These are phyloP conservation scores for Xyliphius kryptos DNA, from an alignment of 2,113 vertebrate species.

Conservation along the genomic window DNA sequence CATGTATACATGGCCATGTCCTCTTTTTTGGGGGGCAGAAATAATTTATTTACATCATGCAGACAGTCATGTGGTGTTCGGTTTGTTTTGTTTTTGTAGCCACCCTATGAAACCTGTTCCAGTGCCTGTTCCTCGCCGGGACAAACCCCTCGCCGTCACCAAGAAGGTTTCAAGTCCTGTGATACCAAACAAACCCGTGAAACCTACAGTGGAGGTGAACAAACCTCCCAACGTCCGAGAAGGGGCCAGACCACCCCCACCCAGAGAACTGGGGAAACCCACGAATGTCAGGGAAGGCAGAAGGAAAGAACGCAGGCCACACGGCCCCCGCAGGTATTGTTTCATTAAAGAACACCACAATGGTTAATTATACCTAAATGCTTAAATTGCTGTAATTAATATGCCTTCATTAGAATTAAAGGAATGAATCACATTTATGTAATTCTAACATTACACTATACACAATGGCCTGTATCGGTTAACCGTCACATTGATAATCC, in stretches of 20 bases:
- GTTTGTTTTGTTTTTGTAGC: slow-evolving; percentile 33
- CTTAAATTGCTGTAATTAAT: no score
- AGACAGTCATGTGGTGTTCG: no score
- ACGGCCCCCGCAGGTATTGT: slow-evolving; percentile 76
- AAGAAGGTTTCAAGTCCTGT: slow-evolving; percentile 78
- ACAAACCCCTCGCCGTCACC: slow-evolving; percentile 75
- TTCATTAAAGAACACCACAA: no score
- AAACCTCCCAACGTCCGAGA: slow-evolving; percentile 67
- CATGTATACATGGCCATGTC: no score
- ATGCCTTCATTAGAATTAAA: no score
- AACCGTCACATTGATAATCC: no score
- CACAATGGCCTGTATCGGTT: no score
- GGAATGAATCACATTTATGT: no score
- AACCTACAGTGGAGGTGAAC: slow-evolving; percentile 62
- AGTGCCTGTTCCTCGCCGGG: slow-evolving; percentile 65
- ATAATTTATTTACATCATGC: no score
- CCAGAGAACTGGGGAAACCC: slow-evolving; percentile 61
- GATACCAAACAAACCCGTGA: slow-evolving; percentile 59
- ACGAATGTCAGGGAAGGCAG: slow-evolving; percentile 75
- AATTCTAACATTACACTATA: no score
- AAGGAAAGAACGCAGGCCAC: slow-evolving; percentile 77
- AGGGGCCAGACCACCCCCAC: slow-evolving; percentile 54
- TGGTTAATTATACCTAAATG: no score
- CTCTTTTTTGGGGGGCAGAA: no score
- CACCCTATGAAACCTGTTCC: slow-evolving; percentile 52